These are phyloP conservation scores for Romanogobio albipinnatus DNA, from an alignment of 2,113 vertebrate genomes.

Conservation along the genomic window DNA sequence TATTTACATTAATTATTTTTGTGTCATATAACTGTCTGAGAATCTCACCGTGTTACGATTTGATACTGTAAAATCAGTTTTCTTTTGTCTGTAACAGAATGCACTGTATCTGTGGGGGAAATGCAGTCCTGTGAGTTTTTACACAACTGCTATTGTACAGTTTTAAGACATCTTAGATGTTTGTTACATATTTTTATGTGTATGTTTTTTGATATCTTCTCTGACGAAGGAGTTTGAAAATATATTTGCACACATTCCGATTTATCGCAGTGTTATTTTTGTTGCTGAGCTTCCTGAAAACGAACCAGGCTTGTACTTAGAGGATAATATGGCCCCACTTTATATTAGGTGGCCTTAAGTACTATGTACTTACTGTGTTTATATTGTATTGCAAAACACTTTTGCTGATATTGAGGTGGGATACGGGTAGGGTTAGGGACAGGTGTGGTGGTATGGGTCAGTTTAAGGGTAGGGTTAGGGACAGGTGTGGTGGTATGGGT, in stretches of 20 bases:
- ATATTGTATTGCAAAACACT: too few species aligned
- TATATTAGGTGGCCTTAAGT: too few species aligned
- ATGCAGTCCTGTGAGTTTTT: constrained; percentile 23
- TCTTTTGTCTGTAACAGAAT: constrained; percentile 56
- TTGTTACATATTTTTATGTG: constrained; percentile 49
- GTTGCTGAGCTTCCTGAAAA: neutral
- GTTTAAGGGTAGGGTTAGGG: too few species aligned
- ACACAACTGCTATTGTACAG: constrained; percentile 49
- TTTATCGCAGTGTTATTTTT: constrained; percentile 5
- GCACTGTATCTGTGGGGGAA: constrained; percentile 66
- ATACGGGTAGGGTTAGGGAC: too few species aligned
- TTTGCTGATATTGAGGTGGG: too few species aligned
- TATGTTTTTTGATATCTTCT: constrained; percentile 41
- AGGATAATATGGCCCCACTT: too few species aligned
- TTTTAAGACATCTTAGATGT: constrained; percentile 46
- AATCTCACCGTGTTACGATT: constrained; percentile 31
- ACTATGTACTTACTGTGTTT: too few species aligned
- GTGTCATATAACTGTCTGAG: constrained; percentile 4
- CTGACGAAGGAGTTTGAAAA: constrained; percentile 58
- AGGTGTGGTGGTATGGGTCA: too few species aligned
- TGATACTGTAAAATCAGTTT: constrained; percentile 21
- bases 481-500: too few species aligned
- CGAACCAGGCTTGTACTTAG: neutral
- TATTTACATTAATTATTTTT: constrained; percentile 9
- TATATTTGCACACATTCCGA: constrained; percentile 70